Base-by-base conservation (phyloP, 2,113 vertebrate species). In the Typhlomys cinereus region DNA sequence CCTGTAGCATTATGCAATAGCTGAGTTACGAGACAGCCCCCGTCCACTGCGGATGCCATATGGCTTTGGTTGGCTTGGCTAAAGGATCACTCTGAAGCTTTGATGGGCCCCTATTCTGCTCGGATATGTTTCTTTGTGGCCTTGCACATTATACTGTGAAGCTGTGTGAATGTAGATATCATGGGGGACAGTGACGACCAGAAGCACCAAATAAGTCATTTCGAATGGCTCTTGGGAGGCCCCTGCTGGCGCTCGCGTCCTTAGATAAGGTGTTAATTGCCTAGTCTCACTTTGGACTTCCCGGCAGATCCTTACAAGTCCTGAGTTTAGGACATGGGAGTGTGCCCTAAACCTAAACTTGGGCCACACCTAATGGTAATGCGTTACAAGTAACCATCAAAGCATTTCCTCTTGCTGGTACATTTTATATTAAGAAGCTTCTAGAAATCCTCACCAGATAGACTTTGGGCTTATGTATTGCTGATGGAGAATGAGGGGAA, bases 201-300 rank as follows among this genome's bases (percentile, higher is more conserved):
- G 57, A 95, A 95, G 95, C 93, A 95, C 92, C 93, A 59, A 44
- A 39, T 82, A 21, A 39, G 61, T 62, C 25, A 3, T 44, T 82
- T 57, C 4, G 18, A 15, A 44, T 23, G 31, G 71, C 6, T 21
- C 66, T 29, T 0, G 15, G 52, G 50, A 50, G 31, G 46, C 20
- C 73, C 4, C 5, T 3, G 54, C 20, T 3, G 34, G 50, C 75
- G 81, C 82, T 83, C 50, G 46, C 66, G 73, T 59, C 83, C 61
- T 4, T 9, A 27, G 82, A 17, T n/a, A 41, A 20, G 70, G 44
- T 18, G 25, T n/a, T 73, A 25, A 0, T 64, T 62, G 27, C 39
- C 39, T 29, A 27, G 2, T 13, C 31, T 81, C 31, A 21, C 21
- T 78, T 41, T 3, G 0, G 62, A 23, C n/a, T 76, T 41, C 13